phyloP scores from a whole-genome alignment of 2,113 vertebrate genomes.

The Regulus satrapa region DNA sequence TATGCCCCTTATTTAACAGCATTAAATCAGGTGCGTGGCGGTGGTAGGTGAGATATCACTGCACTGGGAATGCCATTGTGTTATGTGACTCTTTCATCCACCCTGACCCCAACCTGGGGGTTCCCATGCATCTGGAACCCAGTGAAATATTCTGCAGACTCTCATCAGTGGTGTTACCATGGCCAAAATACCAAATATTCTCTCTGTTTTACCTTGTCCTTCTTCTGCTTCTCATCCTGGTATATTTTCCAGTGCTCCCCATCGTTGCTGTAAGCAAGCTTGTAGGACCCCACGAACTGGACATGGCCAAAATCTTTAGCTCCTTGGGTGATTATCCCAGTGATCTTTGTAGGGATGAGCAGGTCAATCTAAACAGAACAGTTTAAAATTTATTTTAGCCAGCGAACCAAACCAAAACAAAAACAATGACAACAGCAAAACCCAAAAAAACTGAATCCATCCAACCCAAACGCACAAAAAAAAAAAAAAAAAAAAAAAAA shows the following conservation, averaged over 20 bases:
- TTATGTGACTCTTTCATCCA: background rate
- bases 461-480: too few relatives aligned
- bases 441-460: too few relatives aligned
- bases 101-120: background rate
- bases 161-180: background rate
- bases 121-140: background rate
- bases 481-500: background rate
- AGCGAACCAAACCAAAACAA: too few relatives aligned
- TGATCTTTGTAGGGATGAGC: conserved; percentile 90
- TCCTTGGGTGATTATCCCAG: conserved; percentile 96
- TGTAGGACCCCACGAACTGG: conserved; percentile 97
- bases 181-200: background rate
- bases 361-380: conserved; percentile 83
- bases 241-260: conserved; percentile 90
- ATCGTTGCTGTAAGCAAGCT: conserved; percentile 92
- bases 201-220: conserved; percentile 87
- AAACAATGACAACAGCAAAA: too few relatives aligned
- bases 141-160: background rate
- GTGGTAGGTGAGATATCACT: background rate
- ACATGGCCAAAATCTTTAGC: conserved; percentile 98
- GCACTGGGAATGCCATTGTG: background rate
- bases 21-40: background rate
- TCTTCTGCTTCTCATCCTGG: conserved; percentile 95
- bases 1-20: background rate
- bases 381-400: too few relatives aligned